Evolutionary conservation across 2,113 vertebrate genomes (phyloP).

Genomic region (Cavia porcellus): DNA sequence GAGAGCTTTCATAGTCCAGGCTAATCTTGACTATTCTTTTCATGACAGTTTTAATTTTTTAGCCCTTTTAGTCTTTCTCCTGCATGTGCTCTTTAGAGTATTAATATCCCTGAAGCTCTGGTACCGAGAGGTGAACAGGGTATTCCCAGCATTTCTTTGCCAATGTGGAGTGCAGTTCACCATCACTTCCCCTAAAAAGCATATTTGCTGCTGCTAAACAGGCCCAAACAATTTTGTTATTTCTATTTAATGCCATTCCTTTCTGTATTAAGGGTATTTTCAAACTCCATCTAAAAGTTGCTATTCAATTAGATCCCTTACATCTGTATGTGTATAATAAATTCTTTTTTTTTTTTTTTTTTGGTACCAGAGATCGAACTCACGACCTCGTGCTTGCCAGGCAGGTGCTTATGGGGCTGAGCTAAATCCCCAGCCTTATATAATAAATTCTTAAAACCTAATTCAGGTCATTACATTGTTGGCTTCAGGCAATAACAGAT

Average conservation of each 20-base stretch:
- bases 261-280: not conserved
- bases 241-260: slow-evolving; percentile 13
- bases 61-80: not conserved
- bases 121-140: not conserved
- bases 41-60: slow-evolving; percentile 47
- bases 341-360: no score
- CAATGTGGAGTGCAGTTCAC: not conserved
- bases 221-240: not conserved
- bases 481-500: not conserved
- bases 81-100: not conserved
- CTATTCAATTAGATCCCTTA: not conserved
- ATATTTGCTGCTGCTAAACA: slow-evolving; percentile 7
- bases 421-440: no score
- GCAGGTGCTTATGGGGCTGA: no score
- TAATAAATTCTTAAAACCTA: slow-evolving; percentile 11
- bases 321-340: slow-evolving; percentile 12
- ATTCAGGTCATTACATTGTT: not conserved
- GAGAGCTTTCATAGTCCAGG: not conserved
- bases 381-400: no score
- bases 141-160: not conserved
- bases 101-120: not conserved
- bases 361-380: no score
- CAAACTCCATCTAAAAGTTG: slow-evolving; percentile 1
- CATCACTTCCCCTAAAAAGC: slow-evolving; percentile 13
- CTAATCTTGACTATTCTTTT: slow-evolving; percentile 41